Base-by-base conservation (phyloP, 2,113 vertebrate genomes). In the Paracanthobrama guichenoti region DNA sequence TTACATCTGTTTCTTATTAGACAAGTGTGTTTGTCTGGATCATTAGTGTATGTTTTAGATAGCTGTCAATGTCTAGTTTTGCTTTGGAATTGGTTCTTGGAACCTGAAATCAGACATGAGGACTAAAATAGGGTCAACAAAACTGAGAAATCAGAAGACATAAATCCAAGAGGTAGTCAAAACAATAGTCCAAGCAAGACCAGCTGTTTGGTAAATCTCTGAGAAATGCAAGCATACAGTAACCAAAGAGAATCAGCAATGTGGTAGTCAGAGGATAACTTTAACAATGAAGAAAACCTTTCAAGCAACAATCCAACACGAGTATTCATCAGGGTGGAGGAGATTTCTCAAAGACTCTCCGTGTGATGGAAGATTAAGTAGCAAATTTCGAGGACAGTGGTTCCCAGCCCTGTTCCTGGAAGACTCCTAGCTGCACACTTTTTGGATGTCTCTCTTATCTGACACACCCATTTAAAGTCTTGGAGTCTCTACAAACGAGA, bases 1-100 rank as follows among this genome's bases (percentile, higher is more conserved):
- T 62, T 44, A 5, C 77, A 79, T 79, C 77, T 79, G 77, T 62
- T 79, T 46, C 39, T 62, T 64, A 62, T 79, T 79, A 79, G n/a
- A 64, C 69, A 79, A 79, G 57, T 62, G 57, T 64, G 57, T 79
- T 62, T 64, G 57, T 46, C 77, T 79, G 35, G 57, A 46, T 62
- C 39, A 62, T 79, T 79, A 79, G 39, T 79, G 39, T 20, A 79
- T 64, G 35, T 39, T 78, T 22, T 78, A 78, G 22, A 64, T 44
- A 18, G 39, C 57, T 62, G 77, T 79, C 57, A 79, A 62, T 79
- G 77, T 62, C 77, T 79, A 64, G 39, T 28, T 44, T 79, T 46
- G 57, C 39, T 62, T 62, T 62, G 57, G 57, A 79, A 62, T 28
- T 11, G 77, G 9, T 62, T 79, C n/a, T 62, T 62, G 77, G 77